phyloP scores from a whole-genome alignment of 2,888 invertebrate species.

The Choristoneura rosaceana region DNA sequence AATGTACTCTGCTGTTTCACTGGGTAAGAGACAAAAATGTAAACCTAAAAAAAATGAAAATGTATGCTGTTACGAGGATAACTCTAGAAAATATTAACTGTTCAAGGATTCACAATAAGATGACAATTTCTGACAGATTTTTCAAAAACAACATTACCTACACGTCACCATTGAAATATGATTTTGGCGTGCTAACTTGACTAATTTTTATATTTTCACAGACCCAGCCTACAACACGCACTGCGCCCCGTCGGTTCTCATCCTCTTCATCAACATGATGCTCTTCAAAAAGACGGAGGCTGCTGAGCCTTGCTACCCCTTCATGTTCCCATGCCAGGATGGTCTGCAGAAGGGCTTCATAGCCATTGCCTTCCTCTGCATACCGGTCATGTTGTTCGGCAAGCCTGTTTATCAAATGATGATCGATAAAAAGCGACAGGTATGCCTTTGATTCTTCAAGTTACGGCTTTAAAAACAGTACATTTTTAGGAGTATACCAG shows the following conservation, averaged over 20 bases:
- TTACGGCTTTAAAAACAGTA: not conserved
- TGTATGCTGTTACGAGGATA: not conserved
- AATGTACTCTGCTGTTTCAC: conserved; percentile 77
- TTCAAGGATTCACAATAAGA: not conserved
- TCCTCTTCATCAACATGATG: conserved; percentile 94
- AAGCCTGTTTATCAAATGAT: conserved; percentile 89
- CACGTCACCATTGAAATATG: no score
- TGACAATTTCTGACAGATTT: not conserved
- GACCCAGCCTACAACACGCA: conserved; percentile 76
- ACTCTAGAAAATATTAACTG: no score
- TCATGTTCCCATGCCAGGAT: conserved; percentile 87
- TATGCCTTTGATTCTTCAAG: conserved; percentile 44
- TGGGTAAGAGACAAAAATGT: conserved; percentile 55
- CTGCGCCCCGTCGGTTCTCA: conserved; percentile 92
- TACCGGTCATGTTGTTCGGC: conserved; percentile 91
- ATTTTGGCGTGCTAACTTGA: no score
- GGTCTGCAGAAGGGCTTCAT: conserved; percentile 87
- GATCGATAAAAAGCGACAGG: conserved; percentile 74
- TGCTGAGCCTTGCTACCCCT: conserved; percentile 78
- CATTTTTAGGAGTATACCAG: no score
- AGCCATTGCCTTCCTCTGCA: conserved; percentile 87
- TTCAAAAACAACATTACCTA: not conserved
- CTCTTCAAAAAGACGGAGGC: conserved; percentile 81
- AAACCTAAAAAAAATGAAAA: not conserved
- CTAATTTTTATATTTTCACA: conserved; percentile 50